These are phyloP conservation scores for Dasyurus viverrinus DNA, from an alignment of 2,113 vertebrate species.

Conservation along the genomic window DNA sequence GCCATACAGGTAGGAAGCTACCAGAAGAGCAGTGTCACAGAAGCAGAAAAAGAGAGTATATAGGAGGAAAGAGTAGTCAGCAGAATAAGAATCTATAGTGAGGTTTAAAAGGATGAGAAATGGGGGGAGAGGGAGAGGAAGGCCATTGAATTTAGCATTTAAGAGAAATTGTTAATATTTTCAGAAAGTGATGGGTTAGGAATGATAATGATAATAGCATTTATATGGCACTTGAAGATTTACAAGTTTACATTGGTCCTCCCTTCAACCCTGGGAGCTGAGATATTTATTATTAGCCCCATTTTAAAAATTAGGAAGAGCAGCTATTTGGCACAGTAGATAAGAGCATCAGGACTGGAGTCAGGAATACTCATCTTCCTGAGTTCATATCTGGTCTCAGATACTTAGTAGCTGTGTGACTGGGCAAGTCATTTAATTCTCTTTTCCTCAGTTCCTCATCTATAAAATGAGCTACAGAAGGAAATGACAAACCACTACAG, in stretches of 20 bases:
- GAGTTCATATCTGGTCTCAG: too few species aligned
- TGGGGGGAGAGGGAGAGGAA: neutral
- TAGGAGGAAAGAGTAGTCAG: neutral
- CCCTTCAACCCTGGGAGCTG: neutral
- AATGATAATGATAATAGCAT: neutral
- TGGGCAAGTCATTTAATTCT: too few species aligned
- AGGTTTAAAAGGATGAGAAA: neutral
- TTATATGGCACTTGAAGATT: neutral
- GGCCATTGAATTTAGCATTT: neutral
- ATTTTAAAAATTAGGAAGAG: neutral
- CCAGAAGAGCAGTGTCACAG: neutral
- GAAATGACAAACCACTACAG: too few species aligned
- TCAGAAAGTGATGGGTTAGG: neutral
- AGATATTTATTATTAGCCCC: neutral
- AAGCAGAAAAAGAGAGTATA: neutral
- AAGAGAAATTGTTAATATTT: neutral
- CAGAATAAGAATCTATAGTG: neutral
- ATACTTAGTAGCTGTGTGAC: too few species aligned
- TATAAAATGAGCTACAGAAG: too few species aligned
- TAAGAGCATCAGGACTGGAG: too few species aligned
- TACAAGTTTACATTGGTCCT: neutral
- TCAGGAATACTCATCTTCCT: too few species aligned
- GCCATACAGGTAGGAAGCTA: neutral
- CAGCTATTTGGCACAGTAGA: too few species aligned
- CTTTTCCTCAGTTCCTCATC: too few species aligned